Conservation (phyloP, 2,113 vertebrate genomes). For the Tor tambroides region DNA sequence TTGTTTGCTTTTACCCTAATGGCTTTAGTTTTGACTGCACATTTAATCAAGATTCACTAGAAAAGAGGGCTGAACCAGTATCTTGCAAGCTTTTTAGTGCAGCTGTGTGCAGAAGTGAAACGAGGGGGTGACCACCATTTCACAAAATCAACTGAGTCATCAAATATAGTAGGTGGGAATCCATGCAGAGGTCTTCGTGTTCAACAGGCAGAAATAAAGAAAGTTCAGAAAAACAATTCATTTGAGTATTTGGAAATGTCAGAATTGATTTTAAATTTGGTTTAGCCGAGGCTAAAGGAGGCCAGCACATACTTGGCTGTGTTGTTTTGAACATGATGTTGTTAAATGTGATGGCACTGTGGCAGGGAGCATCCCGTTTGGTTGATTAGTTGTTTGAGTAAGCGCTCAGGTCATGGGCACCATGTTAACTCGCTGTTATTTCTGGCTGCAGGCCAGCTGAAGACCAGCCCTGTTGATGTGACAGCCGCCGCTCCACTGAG, state of each 20-base stretch:
- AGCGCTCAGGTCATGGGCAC: slow-evolving; percentile 10
- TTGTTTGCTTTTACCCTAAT: slow-evolving; percentile 24
- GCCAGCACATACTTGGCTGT: background rate
- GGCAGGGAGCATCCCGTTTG: background rate
- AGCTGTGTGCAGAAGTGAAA: slow-evolving; percentile 20
- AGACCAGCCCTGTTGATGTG: slow-evolving; percentile 24
- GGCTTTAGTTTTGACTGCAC: background rate
- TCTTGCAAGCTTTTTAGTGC: slow-evolving; percentile 10
- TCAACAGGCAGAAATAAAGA: background rate
- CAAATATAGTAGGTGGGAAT: slow-evolving; percentile 9
- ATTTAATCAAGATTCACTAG: background rate
- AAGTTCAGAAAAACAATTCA: background rate
- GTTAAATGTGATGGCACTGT: background rate
- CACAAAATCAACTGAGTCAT: slow-evolving; percentile 6
- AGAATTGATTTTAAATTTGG: background rate
- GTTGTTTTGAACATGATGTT: background rate
- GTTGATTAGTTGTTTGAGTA: slow-evolving; percentile 25
- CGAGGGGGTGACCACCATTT: background rate
- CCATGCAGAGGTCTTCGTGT: background rate
- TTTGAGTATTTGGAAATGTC: background rate
- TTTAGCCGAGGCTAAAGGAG: background rate
- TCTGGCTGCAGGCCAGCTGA: slow-evolving; percentile 31
- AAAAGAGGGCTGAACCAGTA: background rate
- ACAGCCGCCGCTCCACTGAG: background rate
- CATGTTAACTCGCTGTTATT: slow-evolving; percentile 23